phyloP scores from a whole-genome alignment of 1,140 invertebrate genomes.

The Vollenhovia emeryi region DNA sequence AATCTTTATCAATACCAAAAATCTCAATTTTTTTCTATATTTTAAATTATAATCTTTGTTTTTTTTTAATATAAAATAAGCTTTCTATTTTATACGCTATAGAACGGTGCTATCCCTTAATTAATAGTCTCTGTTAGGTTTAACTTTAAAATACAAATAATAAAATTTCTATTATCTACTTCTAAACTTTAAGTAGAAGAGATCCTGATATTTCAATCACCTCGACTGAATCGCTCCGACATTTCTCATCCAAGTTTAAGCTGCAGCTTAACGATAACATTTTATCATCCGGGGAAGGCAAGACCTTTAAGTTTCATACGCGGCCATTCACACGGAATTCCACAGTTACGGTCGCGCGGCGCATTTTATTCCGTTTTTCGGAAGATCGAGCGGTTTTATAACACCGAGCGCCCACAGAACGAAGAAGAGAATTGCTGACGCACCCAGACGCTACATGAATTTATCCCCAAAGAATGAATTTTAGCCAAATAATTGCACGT shows the following conservation, averaged over 20 bases:
- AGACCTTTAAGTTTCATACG: constrained; percentile 49
- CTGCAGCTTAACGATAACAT: constrained; percentile 42
- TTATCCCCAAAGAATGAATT: constrained; percentile 29
- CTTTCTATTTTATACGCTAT: background rate
- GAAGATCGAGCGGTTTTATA: constrained; percentile 49
- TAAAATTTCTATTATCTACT: background rate
- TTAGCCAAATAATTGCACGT: background rate
- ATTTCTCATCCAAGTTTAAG: constrained; percentile 10
- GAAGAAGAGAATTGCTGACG: constrained; percentile 64
- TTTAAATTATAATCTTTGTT: no score
- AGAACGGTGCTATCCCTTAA: background rate
- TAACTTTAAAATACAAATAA: background rate
- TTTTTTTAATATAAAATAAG: background rate
- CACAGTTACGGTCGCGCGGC: constrained; percentile 42
- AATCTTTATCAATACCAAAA: background rate
- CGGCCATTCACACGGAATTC: constrained; percentile 37
- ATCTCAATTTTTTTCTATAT: background rate
- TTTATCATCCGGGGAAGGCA: constrained; percentile 24
- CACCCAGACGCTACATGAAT: constrained; percentile 5
- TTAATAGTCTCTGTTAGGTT: background rate
- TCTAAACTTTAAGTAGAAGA: constrained; percentile 16
- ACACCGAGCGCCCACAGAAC: background rate
- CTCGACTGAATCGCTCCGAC: background rate
- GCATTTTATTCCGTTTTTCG: constrained; percentile 43
- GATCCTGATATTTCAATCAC: constrained; percentile 7